Base-by-base conservation (phyloP, 2,797 vertebrate genomes). In the Sardinella longiceps region DNA sequence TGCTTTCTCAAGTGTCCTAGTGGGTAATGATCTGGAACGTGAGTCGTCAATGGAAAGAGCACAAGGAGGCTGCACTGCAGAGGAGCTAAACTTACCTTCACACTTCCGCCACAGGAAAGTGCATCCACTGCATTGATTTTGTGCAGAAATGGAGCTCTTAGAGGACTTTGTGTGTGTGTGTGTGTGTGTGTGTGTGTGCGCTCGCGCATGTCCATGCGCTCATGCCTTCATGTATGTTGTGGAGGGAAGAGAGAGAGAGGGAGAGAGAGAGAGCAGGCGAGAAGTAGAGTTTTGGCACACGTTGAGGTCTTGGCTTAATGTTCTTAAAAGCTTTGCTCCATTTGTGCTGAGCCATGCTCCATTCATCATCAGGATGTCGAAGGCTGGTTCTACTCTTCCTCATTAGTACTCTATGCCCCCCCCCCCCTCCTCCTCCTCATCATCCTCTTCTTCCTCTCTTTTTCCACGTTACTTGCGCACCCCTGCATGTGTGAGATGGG, bases 311-410 rank as follows among this genome's bases (percentile, higher is more conserved):
- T 88, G 88, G 74, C 88, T 93, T 94, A 94, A 93, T 94, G 93
- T 90, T 89, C 91, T 92, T 94, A 92, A 95, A 95, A 94, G 94
- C 93, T 89, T 93, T 43, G 92, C 87, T 88, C 86, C 87, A 83
- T 84, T 81, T 88, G 83, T 85, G 70, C 89, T 84, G 87, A 87
- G 89, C 88, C 87, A 86, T 82, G 81, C 89, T 85, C 46, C 48
- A 82, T 88, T 84, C 77, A 46, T 86, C 85, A 85, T 85, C 33
- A 3, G 81, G 39, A 66, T 39, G 63, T 86, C 85, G 43, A 53
- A 53, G 51, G 83, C 50, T 81, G 18, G n/a, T 80, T 50, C 74
- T 86, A 20, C 20, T 23, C 66, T 45, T 37, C 81, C 56, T 81
- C 39, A 83, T 74, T 48, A 53, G 63, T 66, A 25, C 23, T 77